Percentiles rank a stretch among this genome's conserved stretches.
These are phyloP conservation scores for Opisthocomus hoazin DNA, from an alignment of 2,113 vertebrate species.

Conservation along the genomic window DNA sequence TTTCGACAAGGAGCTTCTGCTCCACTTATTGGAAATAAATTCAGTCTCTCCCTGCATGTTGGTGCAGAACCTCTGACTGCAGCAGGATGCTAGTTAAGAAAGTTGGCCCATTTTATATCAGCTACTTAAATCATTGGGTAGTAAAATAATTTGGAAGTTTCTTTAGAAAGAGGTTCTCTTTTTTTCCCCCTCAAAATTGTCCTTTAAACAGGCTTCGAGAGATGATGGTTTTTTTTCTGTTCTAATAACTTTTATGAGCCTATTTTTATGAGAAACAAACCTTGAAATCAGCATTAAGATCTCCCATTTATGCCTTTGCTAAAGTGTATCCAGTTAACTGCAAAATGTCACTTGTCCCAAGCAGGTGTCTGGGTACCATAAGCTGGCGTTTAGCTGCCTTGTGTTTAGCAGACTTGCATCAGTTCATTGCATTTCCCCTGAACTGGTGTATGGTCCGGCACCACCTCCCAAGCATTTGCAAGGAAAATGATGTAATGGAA, in stretches of 20 bases:
- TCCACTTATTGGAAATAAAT: neutral
- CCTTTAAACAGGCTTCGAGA: neutral
- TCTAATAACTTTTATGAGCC: conserved; percentile 27
- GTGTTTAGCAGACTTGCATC: neutral
- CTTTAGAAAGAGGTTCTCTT: neutral
- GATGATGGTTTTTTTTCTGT: neutral
- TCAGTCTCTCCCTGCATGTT: accelerated
- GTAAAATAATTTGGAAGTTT: neutral
- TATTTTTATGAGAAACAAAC: conserved; percentile 31
- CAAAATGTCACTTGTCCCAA: neutral
- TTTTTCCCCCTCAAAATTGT: neutral
- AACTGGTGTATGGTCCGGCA: neutral
- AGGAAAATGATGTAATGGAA: neutral
- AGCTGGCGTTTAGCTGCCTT: neutral
- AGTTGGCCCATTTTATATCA: neutral
- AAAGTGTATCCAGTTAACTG: conserved; percentile 12
- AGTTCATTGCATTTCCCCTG: neutral
- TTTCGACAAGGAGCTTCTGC: neutral
- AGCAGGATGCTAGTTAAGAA: neutral
- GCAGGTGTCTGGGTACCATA: neutral
- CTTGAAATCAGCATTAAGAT: conserved; percentile 14
- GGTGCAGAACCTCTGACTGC: neutral
- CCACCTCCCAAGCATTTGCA: neutral
- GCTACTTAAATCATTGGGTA: neutral
- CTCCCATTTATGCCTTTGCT: neutral